A percentile compares a stretch with the other conserved stretches of the same genome.
Evolutionary conservation across 2,888 invertebrate genomes (phyloP).

Genomic region (Lacanobia wlatinum): DNA sequence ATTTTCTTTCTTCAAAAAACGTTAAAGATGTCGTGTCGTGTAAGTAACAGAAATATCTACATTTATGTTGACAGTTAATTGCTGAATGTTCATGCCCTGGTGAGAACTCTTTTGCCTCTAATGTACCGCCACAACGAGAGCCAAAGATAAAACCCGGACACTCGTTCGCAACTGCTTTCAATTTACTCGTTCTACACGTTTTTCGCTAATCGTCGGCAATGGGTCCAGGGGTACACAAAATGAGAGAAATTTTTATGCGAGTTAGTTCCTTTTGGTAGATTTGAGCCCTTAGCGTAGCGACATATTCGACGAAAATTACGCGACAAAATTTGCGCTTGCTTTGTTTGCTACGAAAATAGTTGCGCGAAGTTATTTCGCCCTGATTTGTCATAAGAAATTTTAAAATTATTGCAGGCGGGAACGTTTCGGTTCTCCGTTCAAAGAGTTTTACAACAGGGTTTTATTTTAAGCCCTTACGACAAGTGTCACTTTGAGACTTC

Average conservation of each 20-base stretch:
- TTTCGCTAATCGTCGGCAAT: background rate
- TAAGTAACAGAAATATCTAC: background rate
- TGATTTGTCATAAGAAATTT: background rate
- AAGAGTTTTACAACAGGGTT: background rate
- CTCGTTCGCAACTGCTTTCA: background rate
- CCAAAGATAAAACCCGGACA: background rate
- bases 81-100: background rate
- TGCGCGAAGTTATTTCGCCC: background rate
- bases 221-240: background rate
- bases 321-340: background rate
- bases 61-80: background rate
- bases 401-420: background rate
- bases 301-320: background rate
- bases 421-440: background rate
- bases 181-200: background rate
- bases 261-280: conserved; percentile 6
- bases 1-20: too few relatives aligned
- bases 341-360: background rate
- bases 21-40: background rate
- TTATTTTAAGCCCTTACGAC: background rate
- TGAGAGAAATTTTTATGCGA: background rate
- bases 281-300: background rate
- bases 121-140: background rate
- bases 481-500: background rate
- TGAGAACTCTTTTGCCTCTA: background rate